These are phyloP conservation scores for Rhysida immarginata DNA, from an alignment of 1,140 invertebrate species.

Conservation along the genomic window DNA sequence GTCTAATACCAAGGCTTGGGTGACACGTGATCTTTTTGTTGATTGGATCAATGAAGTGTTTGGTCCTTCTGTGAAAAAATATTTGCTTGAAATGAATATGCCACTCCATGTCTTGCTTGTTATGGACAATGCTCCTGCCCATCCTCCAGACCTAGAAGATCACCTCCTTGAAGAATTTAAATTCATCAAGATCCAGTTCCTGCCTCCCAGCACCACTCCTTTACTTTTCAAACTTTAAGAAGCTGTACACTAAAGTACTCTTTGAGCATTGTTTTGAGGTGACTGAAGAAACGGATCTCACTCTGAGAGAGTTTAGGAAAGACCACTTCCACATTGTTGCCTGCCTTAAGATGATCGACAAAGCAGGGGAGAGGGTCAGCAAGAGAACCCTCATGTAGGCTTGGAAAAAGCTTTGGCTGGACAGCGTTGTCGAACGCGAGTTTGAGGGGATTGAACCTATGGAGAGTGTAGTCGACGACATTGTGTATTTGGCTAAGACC, in stretches of 20 bases:
- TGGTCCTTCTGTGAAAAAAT: conserved; percentile 13
- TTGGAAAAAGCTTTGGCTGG: conserved; percentile 22
- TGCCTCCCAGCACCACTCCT: conserved; percentile 15
- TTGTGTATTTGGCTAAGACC: conserved; percentile 21
- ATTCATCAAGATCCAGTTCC: conserved; percentile 16
- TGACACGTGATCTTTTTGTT: conserved; percentile 12
- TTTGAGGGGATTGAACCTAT: conserved; percentile 16
- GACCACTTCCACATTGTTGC: conserved; percentile 15
- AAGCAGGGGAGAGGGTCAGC: conserved; percentile 15
- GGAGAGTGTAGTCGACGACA: conserved; percentile 19
- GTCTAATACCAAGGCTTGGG: conserved; percentile 14
- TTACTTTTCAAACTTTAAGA: conserved; percentile 17
- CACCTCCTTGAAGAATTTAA: conserved; percentile 9
- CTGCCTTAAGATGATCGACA: conserved; percentile 17
- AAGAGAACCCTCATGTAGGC: conserved; percentile 17
- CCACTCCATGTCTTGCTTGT: conserved; percentile 17
- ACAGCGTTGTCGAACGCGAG: conserved; percentile 14
- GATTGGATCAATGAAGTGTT: conserved; percentile 15
- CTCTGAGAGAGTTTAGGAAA: conserved; percentile 16
- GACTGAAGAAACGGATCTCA: conserved; percentile 11
- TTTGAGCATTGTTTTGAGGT: conserved; percentile 13
- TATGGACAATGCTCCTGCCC: conserved; percentile 16
- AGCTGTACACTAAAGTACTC: conserved; percentile 16
- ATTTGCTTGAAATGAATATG: conserved; percentile 15
- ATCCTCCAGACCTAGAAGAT: conserved; percentile 9